A percentile compares a stretch with the other conserved stretches of the same genome.
Evolutionary conservation across 2,113 vertebrate genomes (phyloP).

Genomic region (Semicossyphus pulcher): DNA sequence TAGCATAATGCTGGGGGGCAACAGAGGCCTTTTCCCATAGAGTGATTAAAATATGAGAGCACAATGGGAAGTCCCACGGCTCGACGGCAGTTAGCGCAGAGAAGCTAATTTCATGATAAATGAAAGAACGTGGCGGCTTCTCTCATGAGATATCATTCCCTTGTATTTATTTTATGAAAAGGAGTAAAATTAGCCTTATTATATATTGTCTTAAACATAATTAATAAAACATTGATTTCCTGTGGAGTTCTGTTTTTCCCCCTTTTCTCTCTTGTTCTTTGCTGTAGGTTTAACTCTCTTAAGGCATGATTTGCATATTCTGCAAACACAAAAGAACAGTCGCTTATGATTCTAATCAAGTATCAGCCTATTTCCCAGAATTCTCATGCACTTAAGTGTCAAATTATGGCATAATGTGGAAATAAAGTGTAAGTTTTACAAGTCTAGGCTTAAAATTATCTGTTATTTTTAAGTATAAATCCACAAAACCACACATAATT

Average conservation of each 20-base stretch:
- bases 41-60: slow-evolving; percentile 81
- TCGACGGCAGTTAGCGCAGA: slow-evolving; percentile 66
- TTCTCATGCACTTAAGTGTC: slow-evolving; percentile 3
- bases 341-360: slow-evolving; percentile 30
- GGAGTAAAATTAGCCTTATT: slow-evolving; percentile 76
- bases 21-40: slow-evolving; percentile 70
- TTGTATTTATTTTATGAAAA: slow-evolving; percentile 77
- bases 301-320: slow-evolving; percentile 68
- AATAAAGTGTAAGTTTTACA: not conserved
- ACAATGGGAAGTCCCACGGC: slow-evolving; percentile 74
- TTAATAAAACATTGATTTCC: slow-evolving; percentile 84
- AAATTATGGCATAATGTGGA: not conserved
- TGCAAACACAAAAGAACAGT: slow-evolving; percentile 64
- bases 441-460: not conserved
- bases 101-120: slow-evolving; percentile 81
- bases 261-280: slow-evolving; percentile 32
- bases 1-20: slow-evolving; percentile 80
- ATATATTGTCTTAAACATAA: slow-evolving; percentile 79
- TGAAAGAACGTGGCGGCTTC: slow-evolving; percentile 69
- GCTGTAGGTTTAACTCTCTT: slow-evolving; percentile 66
- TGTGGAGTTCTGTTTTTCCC: slow-evolving; percentile 45
- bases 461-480: not conserved
- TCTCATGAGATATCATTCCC: slow-evolving; percentile 68
- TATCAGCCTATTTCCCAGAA: no score
- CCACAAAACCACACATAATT: not conserved